Percentiles rank a stretch among this genome's conserved stretches.
Evolutionary conservation across 1,140 invertebrate genomes (phyloP).

Genomic region (Trichonephila clavata): DNA sequence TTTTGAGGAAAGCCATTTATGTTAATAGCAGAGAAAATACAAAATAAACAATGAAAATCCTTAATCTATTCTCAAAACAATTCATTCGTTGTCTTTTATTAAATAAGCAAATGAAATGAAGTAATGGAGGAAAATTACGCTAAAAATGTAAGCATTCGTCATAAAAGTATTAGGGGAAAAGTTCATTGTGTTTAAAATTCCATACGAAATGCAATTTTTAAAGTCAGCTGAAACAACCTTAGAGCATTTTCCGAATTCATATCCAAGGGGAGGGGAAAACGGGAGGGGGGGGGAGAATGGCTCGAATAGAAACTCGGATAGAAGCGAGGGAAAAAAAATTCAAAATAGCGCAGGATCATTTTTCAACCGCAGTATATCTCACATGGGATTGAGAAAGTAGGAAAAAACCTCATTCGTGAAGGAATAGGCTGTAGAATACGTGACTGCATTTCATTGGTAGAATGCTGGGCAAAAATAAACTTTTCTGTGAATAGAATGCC

Average conservation of each 20-base stretch:
- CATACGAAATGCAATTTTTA: constrained; percentile 11
- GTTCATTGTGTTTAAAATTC: constrained; percentile 47
- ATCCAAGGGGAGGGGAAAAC: background rate
- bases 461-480: constrained; percentile 45
- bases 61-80: background rate
- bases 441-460: constrained; percentile 41
- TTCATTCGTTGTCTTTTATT: background rate
- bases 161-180: constrained; percentile 28
- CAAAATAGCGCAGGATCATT: constrained; percentile 50
- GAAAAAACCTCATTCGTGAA: constrained; percentile 13
- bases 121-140: background rate
- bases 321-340: background rate
- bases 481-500: constrained; percentile 47
- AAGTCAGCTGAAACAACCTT: constrained; percentile 14
- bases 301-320: constrained; percentile 13
- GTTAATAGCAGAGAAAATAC: background rate
- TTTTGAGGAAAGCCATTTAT: no score
- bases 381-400: constrained; percentile 44
- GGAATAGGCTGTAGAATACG: constrained; percentile 21
- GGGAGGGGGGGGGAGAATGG: background rate
- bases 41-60: background rate
- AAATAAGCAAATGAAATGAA: background rate
- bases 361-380: constrained; percentile 47
- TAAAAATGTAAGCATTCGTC: constrained; percentile 31
- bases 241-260: constrained; percentile 37